Conservation (phyloP, 2,113 vertebrate genomes). For the Agelaius phoeniceus region DNA sequence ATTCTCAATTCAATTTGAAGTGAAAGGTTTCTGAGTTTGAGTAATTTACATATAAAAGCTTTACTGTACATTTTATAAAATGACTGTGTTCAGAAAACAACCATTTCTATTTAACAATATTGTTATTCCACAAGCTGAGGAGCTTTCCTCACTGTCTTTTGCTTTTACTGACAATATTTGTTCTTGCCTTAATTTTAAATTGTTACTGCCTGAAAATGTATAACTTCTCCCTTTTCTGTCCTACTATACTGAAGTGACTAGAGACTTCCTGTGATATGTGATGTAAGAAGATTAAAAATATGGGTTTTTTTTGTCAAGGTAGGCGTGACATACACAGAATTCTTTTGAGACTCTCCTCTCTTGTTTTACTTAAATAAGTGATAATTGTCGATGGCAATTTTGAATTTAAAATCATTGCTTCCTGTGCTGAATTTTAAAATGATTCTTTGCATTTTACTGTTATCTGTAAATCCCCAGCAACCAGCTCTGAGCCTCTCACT, state of each 20-base stretch:
- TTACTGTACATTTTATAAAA: slow-evolving; percentile 76
- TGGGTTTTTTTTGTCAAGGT: neutral
- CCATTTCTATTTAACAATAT: slow-evolving; percentile 73
- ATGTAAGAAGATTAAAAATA: slow-evolving; percentile 50
- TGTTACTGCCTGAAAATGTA: slow-evolving; percentile 56
- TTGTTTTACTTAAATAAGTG: slow-evolving; percentile 51
- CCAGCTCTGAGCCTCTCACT: neutral
- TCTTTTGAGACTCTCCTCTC: slow-evolving; percentile 38
- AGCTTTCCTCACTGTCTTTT: slow-evolving; percentile 31
- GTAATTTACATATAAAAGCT: slow-evolving; percentile 82
- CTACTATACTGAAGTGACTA: neutral
- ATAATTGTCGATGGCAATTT: slow-evolving; percentile 28
- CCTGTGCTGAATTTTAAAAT: neutral
- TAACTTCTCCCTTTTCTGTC: neutral
- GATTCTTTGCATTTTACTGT: slow-evolving; percentile 17
- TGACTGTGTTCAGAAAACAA: slow-evolving; percentile 74
- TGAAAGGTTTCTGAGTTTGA: slow-evolving; percentile 73
- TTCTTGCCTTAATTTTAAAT: slow-evolving; percentile 71
- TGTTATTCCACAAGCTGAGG: slow-evolving; percentile 58
- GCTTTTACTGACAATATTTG: slow-evolving; percentile 59
- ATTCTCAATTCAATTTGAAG: slow-evolving; percentile 79
- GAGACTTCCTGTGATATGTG: slow-evolving; percentile 35
- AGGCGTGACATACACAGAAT: neutral
- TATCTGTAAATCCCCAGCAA: slow-evolving; percentile 25
- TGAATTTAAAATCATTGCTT: neutral